Evolutionary conservation across 2,888 invertebrate genomes (phyloP).

Genomic region (Odiellus spinosus): DNA sequence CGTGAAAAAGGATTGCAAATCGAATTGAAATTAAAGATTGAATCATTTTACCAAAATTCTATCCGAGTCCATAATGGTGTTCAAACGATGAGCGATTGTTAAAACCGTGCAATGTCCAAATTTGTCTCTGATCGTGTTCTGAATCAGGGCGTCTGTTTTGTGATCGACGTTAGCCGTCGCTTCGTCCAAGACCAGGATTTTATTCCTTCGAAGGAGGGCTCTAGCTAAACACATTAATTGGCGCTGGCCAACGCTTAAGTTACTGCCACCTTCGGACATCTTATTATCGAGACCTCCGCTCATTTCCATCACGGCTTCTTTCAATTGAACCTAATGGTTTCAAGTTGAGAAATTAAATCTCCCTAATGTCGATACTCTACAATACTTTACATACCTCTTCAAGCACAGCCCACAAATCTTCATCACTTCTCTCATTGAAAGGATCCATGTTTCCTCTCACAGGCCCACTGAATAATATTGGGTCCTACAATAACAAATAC

Average conservation of each 20-base stretch:
- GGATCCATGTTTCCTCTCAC: slow-evolving; percentile 79
- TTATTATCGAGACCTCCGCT: slow-evolving; percentile 49
- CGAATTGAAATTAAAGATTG: too few relatives aligned
- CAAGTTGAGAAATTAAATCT: too few relatives aligned
- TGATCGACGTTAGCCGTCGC: slow-evolving; percentile 87
- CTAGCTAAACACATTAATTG: slow-evolving; percentile 78
- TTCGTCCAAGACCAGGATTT: slow-evolving; percentile 72
- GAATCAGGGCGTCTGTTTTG: slow-evolving; percentile 43
- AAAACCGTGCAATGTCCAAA: slow-evolving; percentile 47
- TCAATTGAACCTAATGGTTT: too few relatives aligned
- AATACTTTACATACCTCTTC: slow-evolving; percentile 68
- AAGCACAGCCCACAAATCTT: slow-evolving; percentile 64
- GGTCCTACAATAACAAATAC: slow-evolving; percentile 38
- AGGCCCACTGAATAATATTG: slow-evolving; percentile 69
- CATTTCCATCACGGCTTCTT: slow-evolving; percentile 32
- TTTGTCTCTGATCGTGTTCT: slow-evolving; percentile 58
- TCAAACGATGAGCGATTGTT: slow-evolving; percentile 40
- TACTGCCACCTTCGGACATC: slow-evolving; percentile 55
- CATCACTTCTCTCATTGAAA: slow-evolving; percentile 59
- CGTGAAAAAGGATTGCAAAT: too few relatives aligned
- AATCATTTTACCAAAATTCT: slow-evolving; percentile 43
- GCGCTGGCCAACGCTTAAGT: slow-evolving; percentile 76
- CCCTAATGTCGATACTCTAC: background rate
- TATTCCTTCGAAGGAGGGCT: slow-evolving; percentile 66
- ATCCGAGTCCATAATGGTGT: slow-evolving; percentile 85